Evolutionary conservation across 2,113 vertebrate species (phyloP).

Genomic region (Mohoua ochrocephala): DNA sequence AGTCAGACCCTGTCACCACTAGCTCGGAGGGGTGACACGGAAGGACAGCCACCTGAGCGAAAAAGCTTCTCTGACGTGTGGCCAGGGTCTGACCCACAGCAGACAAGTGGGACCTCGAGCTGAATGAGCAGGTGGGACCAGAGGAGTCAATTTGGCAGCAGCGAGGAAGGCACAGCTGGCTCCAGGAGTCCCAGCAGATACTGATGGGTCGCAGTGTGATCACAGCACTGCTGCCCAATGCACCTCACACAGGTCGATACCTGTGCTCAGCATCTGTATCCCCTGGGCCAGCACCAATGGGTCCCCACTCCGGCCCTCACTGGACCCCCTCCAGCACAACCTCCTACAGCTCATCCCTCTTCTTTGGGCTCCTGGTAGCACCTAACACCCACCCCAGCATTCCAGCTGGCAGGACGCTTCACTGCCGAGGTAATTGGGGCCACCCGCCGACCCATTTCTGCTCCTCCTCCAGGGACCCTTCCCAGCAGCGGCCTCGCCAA

Average conservation of each 20-base stretch:
- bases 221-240: not conserved
- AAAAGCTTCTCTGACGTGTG: not conserved
- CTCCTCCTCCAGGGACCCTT: not conserved
- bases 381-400: not conserved
- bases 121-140: not conserved
- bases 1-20: fast-evolving
- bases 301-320: not conserved
- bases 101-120: fast-evolving
- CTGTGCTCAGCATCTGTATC: not conserved
- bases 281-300: not conserved
- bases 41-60: not conserved
- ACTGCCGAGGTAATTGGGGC: not conserved
- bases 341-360: not conserved
- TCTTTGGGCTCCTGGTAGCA: not conserved
- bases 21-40: fast-evolving
- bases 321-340: not conserved
- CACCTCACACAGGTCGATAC: not conserved
- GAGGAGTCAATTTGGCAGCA: fast-evolving
- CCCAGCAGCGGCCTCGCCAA: not conserved
- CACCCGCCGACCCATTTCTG: not conserved
- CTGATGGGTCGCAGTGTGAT: not conserved
- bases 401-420: not conserved
- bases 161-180: not conserved
- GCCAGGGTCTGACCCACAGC: not conserved
- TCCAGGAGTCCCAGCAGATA: not conserved